Evolutionary conservation across 30 jellyfish, hydroid and myxozoan genomes (phyloP), one percentile per base, ranked within the genome.

Genomic region (Pelagia noctiluca): DNA sequence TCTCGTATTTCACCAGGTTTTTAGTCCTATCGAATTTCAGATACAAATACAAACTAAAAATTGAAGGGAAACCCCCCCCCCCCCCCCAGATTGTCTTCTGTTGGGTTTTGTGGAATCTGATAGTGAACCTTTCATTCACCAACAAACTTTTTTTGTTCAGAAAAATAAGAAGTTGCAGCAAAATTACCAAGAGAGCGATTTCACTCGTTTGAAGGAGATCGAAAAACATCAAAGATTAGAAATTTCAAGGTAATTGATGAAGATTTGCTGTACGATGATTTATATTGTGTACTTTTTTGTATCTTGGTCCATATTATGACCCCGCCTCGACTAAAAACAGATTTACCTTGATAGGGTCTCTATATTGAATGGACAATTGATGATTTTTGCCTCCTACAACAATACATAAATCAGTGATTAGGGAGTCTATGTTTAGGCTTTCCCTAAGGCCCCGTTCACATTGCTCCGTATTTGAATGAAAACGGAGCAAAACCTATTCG

Each of bases 171-270:
- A 21, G 37, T 24, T 29, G 36, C 85, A 24, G 75, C 24, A 30
- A 62, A 48, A 29, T n/a, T 52, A 42, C 62, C 34, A 33, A 31
- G 86, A 75, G 7, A 62, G 50, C 57, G 90, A 80, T 13, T 31
- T 18, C 54, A 28, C 72, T 18, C 80, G 73, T 32, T 62, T 85
- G 53, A 71, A 80, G 57, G 70, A 65, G 32, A 69, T 85, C 13
- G 93, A 82, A 13, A 91, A 78, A 33, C 38, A 63, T 69, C 98
- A 91, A 71, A 79, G 82, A 16, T 80, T 42, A 38, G 98, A 91
- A 52, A 83, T 91, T n/a, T 30, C 86, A 25, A 36, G 93, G 93
- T 83, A 71, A n/a, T 21, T 8, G 2, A 52, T 73, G 23, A 19
- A 5, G 42, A 21, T 25, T 30, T 19, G 8, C 8, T 42, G 16